Evolutionary conservation across 2,888 invertebrate genomes (phyloP).

Genomic region (Acleris cristana): DNA sequence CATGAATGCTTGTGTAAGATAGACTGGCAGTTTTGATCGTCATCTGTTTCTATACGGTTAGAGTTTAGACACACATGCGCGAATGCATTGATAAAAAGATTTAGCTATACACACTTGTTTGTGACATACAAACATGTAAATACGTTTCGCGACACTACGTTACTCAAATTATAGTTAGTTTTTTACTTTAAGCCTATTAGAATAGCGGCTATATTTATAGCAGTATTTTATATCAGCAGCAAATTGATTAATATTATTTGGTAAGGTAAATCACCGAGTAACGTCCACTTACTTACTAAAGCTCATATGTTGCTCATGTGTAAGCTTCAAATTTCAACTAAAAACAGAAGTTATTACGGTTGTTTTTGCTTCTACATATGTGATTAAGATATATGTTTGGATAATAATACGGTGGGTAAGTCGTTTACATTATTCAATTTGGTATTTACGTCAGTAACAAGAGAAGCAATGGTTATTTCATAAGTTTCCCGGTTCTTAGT

Average conservation of each 20-base stretch:
- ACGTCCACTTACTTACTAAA: background rate
- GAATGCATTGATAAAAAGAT: too few relatives aligned
- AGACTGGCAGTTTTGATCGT: too few relatives aligned
- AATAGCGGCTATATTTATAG: background rate
- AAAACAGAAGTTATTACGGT: background rate
- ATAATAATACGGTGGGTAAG: background rate
- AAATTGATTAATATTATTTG: background rate
- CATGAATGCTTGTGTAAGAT: too few relatives aligned
- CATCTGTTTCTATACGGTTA: too few relatives aligned
- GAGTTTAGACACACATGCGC: too few relatives aligned
- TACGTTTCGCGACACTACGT: background rate
- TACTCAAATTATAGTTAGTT: background rate
- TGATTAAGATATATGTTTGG: background rate
- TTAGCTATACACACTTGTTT: slow-evolving; percentile 9
- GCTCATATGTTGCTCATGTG: background rate
- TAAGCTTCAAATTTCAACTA: background rate
- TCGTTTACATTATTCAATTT: slow-evolving; percentile 35
- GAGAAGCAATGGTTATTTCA: slow-evolving; percentile 21
- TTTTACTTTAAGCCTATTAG: background rate
- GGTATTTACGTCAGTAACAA: slow-evolving; percentile 34
- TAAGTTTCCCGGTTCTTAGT: slow-evolving; percentile 4
- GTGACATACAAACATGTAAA: background rate
- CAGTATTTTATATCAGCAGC: background rate
- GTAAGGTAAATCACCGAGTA: slow-evolving; percentile 31
- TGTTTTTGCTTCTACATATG: background rate